Evolutionary conservation across 2,113 vertebrate genomes (phyloP).

Genomic region (Hystrix cristata): DNA sequence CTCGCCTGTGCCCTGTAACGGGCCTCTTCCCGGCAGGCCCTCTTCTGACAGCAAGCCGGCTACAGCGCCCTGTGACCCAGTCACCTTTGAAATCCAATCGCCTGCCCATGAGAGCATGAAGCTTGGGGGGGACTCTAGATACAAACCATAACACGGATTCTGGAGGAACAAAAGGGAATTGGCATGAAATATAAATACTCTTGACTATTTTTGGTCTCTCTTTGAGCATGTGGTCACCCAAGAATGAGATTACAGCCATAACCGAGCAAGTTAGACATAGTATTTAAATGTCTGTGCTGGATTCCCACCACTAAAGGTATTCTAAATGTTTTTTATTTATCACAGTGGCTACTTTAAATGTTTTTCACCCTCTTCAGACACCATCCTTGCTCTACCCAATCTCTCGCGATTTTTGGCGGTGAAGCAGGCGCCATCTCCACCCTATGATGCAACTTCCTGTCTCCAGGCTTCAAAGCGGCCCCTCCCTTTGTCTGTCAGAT

Average conservation of each 20-base stretch:
- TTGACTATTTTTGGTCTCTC: background rate
- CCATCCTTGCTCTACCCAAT: background rate
- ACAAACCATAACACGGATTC: background rate
- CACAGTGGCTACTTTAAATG: background rate
- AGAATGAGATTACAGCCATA: background rate
- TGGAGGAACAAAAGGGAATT: background rate
- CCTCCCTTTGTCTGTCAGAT: background rate
- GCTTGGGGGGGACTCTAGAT: background rate
- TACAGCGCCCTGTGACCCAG: accelerated
- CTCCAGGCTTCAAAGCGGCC: background rate
- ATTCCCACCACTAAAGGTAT: background rate
- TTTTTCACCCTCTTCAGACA: background rate
- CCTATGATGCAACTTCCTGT: background rate
- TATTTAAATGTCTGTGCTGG: background rate
- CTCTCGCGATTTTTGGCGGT: slow-evolving; percentile 4
- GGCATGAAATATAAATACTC: background rate
- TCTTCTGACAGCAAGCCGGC: background rate
- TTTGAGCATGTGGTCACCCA: background rate
- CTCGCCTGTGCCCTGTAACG: background rate
- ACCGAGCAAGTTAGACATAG: background rate
- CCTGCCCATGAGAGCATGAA: background rate
- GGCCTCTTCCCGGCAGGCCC: background rate
- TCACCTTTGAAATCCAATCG: background rate
- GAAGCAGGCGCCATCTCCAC: background rate
- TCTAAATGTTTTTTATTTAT: background rate